Evolutionary conservation across 2,797 vertebrate species (phyloP).

Genomic region (Chloroceryle amazona): DNA sequence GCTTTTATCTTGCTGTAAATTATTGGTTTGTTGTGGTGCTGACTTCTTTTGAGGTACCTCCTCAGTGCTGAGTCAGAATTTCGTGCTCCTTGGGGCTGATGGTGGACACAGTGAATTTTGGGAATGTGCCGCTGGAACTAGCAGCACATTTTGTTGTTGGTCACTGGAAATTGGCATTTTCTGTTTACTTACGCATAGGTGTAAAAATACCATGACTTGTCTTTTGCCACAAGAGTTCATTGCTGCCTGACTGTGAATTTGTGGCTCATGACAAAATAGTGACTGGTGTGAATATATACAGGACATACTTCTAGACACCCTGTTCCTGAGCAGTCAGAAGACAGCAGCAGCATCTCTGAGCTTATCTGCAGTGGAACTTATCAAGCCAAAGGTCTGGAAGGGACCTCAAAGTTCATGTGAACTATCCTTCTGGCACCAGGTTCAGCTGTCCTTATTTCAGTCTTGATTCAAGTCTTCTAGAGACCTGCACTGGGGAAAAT

Average conservation of each 20-base stretch:
- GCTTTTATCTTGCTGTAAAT: background rate
- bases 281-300: background rate
- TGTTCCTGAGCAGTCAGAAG: background rate
- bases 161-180: background rate
- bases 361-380: background rate
- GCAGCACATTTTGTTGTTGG: background rate
- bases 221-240: background rate
- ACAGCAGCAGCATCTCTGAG: background rate
- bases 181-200: background rate
- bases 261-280: background rate
- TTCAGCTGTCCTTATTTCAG: background rate
- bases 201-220: background rate
- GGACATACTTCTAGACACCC: background rate
- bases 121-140: background rate
- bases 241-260: background rate
- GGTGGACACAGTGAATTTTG: background rate
- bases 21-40: background rate
- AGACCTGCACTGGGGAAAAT: background rate
- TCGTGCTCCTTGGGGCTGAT: background rate
- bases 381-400: background rate
- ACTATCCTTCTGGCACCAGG: background rate
- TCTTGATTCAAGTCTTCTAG: background rate
- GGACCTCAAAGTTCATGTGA: background rate
- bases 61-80: background rate
- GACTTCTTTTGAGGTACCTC: background rate